phyloP scores from a whole-genome alignment of 2,113 vertebrate genomes.

The Cyanoramphus novaezelandiae region DNA sequence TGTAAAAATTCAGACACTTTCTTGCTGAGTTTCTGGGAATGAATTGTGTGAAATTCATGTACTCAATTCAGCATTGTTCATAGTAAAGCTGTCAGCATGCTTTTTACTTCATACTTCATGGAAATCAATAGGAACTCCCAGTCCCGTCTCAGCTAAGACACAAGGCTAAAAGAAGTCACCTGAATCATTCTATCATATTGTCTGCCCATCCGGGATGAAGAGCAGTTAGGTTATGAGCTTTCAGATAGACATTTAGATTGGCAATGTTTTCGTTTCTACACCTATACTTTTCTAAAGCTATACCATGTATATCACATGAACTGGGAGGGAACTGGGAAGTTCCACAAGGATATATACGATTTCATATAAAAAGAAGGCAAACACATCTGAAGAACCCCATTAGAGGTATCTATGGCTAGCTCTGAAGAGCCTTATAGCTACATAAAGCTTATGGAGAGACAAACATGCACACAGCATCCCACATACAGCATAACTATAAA shows the following conservation, averaged over 20 bases:
- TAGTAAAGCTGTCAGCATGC: not conserved
- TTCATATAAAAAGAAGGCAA: not conserved
- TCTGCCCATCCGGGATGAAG: not conserved
- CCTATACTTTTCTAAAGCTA: not conserved
- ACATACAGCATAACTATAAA: not conserved
- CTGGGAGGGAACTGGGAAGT: not conserved
- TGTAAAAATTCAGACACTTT: not conserved
- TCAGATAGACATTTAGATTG: not conserved
- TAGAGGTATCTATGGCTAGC: not conserved
- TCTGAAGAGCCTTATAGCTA: not conserved
- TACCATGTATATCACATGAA: not conserved
- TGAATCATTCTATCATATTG: not conserved
- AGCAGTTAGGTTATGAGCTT: not conserved
- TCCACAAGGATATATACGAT: not conserved
- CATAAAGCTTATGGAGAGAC: not conserved
- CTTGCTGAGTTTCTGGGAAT: not conserved
- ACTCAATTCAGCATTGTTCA: not conserved
- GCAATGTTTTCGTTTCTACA: not conserved
- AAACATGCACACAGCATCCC: not conserved
- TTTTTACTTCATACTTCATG: not conserved
- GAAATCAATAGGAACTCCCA: not conserved
- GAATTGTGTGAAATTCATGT: not conserved
- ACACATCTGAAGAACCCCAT: not conserved
- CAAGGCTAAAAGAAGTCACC: not conserved
- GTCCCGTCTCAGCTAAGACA: not conserved